Evolutionary conservation across 2,797 vertebrate genomes (phyloP).

Genomic region (Telmatherina bonti): DNA sequence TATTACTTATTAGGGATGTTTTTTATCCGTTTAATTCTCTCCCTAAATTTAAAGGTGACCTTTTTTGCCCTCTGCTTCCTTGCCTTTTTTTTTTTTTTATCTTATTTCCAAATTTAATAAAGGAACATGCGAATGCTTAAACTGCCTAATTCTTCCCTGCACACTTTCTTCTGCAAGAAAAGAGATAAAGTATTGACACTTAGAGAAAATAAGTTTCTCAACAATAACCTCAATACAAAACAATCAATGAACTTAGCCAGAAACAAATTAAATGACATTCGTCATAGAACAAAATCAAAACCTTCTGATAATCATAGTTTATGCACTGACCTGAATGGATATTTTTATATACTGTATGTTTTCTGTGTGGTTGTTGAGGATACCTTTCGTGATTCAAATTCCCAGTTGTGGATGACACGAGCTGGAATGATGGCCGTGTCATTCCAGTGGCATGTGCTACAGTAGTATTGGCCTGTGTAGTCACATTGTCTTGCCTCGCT

Average conservation of each 20-base stretch:
- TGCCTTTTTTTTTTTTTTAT: neutral
- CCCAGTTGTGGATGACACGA: conserved; percentile 98
- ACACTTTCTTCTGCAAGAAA: no score
- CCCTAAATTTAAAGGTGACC: neutral
- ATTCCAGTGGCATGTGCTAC: conserved; percentile 97
- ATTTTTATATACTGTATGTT: neutral
- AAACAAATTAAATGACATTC: no score
- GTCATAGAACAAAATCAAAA: no score
- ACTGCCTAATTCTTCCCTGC: neutral
- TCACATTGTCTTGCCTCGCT: conserved; percentile 95
- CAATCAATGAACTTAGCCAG: neutral
- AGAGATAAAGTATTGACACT: neutral
- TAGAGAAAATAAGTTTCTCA: neutral
- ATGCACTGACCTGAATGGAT: neutral
- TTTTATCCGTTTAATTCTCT: neutral
- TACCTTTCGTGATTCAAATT: conserved; percentile 95
- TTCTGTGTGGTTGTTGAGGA: neutral
- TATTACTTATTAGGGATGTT: neutral
- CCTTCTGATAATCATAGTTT: neutral
- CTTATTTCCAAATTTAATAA: neutral
- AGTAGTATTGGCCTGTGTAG: conserved; percentile 98
- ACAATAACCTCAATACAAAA: neutral
- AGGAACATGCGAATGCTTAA: neutral
- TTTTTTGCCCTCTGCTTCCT: neutral
- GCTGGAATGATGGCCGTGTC: conserved; percentile 92